phyloP scores from a whole-genome alignment of 2,797 vertebrate species.

The Malurus leucopterus region DNA sequence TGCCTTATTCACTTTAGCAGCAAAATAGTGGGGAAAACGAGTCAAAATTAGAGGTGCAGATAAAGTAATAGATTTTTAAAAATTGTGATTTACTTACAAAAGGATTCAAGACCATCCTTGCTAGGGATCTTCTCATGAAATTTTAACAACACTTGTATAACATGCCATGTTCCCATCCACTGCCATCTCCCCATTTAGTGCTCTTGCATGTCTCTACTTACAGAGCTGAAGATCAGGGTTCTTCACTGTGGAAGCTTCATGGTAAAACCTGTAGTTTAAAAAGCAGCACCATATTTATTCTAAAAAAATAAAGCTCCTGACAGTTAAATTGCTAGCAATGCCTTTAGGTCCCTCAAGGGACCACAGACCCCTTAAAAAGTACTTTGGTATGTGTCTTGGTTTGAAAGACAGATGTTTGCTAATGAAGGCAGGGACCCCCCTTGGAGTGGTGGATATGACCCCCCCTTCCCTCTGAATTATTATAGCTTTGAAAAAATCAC shows the following conservation, averaged over 20 bases:
- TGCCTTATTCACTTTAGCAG: background rate
- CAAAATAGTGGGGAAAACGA: background rate
- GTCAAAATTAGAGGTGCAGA: background rate
- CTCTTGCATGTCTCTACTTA: background rate
- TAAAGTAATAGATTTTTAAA: background rate
- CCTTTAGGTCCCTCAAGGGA: background rate
- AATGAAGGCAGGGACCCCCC: too few relatives aligned
- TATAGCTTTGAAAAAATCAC: too few relatives aligned
- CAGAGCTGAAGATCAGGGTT: fast-evolving
- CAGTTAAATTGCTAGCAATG: background rate
- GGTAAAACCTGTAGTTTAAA: background rate
- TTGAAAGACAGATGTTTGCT: too few relatives aligned
- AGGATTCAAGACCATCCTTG: background rate
- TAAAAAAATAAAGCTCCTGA: background rate
- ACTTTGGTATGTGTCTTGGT: background rate
- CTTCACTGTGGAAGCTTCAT: background rate
- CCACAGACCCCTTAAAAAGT: background rate
- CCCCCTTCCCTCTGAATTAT: too few relatives aligned
- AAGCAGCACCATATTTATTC: background rate
- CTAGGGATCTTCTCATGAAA: background rate
- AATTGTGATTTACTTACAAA: background rate
- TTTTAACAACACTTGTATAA: background rate
- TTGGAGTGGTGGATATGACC: too few relatives aligned
- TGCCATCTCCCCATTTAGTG: background rate
- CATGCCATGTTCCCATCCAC: background rate